Evolutionary conservation across 2,888 invertebrate species (phyloP), one percentile per base, ranked within the genome.

Genomic region (Eristalinus aeneus): DNA sequence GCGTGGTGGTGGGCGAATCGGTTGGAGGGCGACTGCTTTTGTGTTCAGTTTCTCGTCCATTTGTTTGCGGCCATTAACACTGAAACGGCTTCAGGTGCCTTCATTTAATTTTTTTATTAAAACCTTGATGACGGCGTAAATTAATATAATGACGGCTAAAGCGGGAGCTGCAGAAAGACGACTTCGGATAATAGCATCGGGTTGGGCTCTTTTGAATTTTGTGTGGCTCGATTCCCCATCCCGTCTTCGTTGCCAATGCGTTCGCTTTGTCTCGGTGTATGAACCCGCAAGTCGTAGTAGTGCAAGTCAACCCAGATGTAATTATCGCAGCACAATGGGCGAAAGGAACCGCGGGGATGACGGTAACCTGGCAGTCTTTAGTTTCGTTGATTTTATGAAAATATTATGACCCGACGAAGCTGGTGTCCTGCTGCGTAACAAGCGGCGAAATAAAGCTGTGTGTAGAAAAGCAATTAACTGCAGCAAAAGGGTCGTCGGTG

Each of bases 51-150:
- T 36, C 71, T 10, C 34, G 36, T 69, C 20, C 69, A 60, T 46
- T 80, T 71, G 60, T 67, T 68, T 34, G 53, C 72, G 75, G 54
- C 76, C 85, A 85, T 85, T 81, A 76, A 85, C 76, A 73, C 72
- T 53, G 80, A 60, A 85, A 85, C 31, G 22, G 10, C 61, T 65
- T 53, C 61, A 16, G 76, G 36, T 68, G 72, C 61, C 65, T 78
- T 77, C 71, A 78, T 82, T 78, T 74, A 86, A 82, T 82, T 82
- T 86, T 27, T 27, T 81, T 82, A 78, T 82, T 86, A 82, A 86
- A 82, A 86, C 74, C 77, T 77, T 77, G 86, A 86, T 86, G 86
- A 82, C 86, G 86, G 71, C 77, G 82, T 82, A 82, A 86, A 86
- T 86, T 86, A 82, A 82, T 82, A 86, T 86, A 86, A 82, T 81